Percentiles rank a stretch among this genome's conserved stretches.
These are phyloP conservation scores for Eubasilissa regina DNA, from an alignment of 1,140 invertebrate species.

Conservation along the genomic window DNA sequence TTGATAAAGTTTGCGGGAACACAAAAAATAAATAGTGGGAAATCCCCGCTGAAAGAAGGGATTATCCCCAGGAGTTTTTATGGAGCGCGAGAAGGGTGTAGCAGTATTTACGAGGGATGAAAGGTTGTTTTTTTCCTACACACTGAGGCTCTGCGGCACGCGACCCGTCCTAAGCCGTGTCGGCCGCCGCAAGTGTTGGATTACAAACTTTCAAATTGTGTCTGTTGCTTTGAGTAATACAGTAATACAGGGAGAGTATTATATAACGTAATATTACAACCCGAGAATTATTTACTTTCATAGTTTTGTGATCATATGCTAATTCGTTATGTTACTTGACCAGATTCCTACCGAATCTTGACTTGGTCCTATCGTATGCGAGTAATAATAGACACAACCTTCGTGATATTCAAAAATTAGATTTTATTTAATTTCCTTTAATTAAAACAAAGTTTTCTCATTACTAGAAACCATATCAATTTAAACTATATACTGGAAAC, in stretches of 20 bases:
- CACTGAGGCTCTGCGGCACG: slow-evolving; percentile 6
- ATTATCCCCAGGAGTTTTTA: slow-evolving; percentile 50
- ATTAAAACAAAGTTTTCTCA: too few relatives aligned
- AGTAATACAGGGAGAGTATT: background rate
- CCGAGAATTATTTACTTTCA: background rate
- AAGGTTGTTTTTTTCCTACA: slow-evolving; percentile 36
- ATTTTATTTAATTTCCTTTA: too few relatives aligned
- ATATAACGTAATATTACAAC: background rate
- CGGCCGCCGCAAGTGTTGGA: background rate
- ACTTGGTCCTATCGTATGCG: too few relatives aligned
- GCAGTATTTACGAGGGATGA: slow-evolving; percentile 42
- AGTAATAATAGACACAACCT: too few relatives aligned
- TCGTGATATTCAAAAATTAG: too few relatives aligned
- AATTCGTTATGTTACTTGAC: too few relatives aligned
- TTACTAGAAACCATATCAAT: too few relatives aligned
- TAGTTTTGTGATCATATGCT: too few relatives aligned
- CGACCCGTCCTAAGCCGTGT: background rate
- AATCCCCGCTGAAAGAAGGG: slow-evolving; percentile 52
- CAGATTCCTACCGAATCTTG: too few relatives aligned
- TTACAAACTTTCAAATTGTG: slow-evolving; percentile 35
- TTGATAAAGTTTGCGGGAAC: slow-evolving; percentile 49
- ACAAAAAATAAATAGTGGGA: slow-evolving; percentile 54
- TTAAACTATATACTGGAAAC: too few relatives aligned
- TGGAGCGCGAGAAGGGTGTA: slow-evolving; percentile 30
- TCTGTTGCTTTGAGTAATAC: slow-evolving; percentile 17